Base-by-base conservation (phyloP, 1,140 invertebrate genomes). In the Dreissena rostriformis region DNA sequence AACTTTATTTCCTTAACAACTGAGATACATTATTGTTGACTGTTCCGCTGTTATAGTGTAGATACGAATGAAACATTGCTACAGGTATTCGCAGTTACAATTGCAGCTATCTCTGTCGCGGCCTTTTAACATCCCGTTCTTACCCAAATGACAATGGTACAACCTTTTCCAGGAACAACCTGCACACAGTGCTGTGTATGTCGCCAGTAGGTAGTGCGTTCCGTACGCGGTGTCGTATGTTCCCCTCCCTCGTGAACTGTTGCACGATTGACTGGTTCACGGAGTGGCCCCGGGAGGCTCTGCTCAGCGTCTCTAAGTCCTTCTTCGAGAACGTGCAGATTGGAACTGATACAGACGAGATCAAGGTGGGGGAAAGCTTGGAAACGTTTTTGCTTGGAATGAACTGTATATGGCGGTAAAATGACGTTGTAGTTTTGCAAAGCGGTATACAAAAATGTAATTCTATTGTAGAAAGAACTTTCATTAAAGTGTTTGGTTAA, bases 141-240 rank as follows among this genome's bases (percentile, higher is more conserved):
- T 39, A 39, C 39, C 8, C n/a, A n/a, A 8, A 39, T 39, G 2
- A 39, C 39, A 39, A 39, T 39, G 2, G 39, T 68, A 68, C 68
- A 83, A 70, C 22, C 78, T 63, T 65, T 88, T 88, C 26, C 87
- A 93, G 93, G 79, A 94, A 93, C 82, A 94, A 94, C 84, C 88
- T 94, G 17, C 94, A 94, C 88, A 92, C 94, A 73, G 94, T 94
- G 14, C 87, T 94, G 78, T 93, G 92, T 84, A 94, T 94, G 94
- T 93, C 91, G 86, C 93, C 94, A 0, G 93, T 94, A 11, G 97
- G 97, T 0, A 97, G 97, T 92, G 95, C 96, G 0, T 98, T 98
- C 91, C 95, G 96, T 95, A 96, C 93, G 0, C 88, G 94, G 7
- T 94, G 94, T 87, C 90, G 93, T 65, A 94, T 94, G 93, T 94